A percentile compares a stretch with the other conserved stretches of the same genome.
Conservation (phyloP, 2,113 vertebrate species). For the Psilopogon haemacephalus region DNA sequence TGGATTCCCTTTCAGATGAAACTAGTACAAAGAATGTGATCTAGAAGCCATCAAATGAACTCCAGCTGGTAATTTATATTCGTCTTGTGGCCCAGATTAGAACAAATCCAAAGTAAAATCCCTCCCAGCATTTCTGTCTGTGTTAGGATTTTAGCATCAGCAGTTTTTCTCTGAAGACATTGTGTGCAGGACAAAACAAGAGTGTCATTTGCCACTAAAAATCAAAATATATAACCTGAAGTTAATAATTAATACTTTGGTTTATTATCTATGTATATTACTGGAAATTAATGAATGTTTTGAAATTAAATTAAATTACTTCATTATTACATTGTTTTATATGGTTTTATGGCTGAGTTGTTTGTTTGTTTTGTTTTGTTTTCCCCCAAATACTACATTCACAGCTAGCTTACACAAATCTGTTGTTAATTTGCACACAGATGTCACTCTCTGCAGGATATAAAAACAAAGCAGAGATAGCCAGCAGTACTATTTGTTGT, state of each 20-base stretch:
- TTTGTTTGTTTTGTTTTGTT: not conserved
- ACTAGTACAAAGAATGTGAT: not conserved
- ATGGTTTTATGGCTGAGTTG: constrained; percentile 44
- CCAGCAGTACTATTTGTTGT: constrained; percentile 76
- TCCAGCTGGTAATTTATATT: not conserved
- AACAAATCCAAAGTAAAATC: not conserved
- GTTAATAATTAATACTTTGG: not conserved
- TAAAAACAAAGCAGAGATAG: constrained; percentile 77
- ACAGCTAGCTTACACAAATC: constrained; percentile 73
- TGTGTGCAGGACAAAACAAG: not conserved
- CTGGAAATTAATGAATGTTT: constrained; percentile 48
- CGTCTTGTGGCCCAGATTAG: not conserved
- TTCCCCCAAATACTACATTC: constrained; percentile 47
- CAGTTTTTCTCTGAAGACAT: not conserved
- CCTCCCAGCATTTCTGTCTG: not conserved
- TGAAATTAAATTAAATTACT: constrained; percentile 44
- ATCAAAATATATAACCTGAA: not conserved
- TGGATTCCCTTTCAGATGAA: not conserved
- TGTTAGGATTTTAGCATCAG: not conserved
- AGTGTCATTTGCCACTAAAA: not conserved
- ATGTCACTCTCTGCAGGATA: constrained; percentile 80
- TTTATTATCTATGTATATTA: not conserved
- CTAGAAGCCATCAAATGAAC: not conserved
- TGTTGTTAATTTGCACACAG: constrained; percentile 82
- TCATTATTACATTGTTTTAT: constrained; percentile 11